Percentiles rank a stretch among this genome's conserved stretches.
These are phyloP conservation scores for Chorisops tibialis DNA, from an alignment of 2,888 invertebrate species.

Conservation along the genomic window DNA sequence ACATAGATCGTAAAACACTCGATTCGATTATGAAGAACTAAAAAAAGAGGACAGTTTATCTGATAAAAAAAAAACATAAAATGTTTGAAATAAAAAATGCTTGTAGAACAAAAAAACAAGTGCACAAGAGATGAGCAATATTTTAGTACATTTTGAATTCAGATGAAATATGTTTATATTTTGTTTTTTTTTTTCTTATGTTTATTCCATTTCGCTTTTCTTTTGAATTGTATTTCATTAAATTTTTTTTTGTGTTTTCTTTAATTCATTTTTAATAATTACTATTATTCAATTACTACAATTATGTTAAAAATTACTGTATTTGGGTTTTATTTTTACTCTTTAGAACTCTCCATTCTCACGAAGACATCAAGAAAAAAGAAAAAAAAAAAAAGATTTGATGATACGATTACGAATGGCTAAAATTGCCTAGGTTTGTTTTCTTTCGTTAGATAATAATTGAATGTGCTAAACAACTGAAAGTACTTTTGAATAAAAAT, in stretches of 20 bases:
- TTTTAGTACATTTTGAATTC: constrained; percentile 15
- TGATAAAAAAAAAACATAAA: too few relatives aligned
- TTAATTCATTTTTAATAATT: too few relatives aligned
- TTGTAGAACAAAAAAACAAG: too few relatives aligned
- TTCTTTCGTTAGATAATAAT: too few relatives aligned
- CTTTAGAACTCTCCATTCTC: neutral
- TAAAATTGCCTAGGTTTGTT: too few relatives aligned
- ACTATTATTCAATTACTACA: constrained; percentile 22
- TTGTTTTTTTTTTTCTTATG: constrained; percentile 9
- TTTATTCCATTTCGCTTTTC: neutral
- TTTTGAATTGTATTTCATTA: neutral
- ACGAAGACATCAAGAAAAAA: neutral
- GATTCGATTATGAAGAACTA: constrained; percentile 19
- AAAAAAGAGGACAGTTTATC: neutral
- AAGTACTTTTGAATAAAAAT: too few relatives aligned
- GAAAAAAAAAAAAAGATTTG: too few relatives aligned
- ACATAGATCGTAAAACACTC: constrained; percentile 39
- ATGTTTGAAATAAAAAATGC: too few relatives aligned
- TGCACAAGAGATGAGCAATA: constrained; percentile 21
- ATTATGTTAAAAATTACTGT: constrained; percentile 24
- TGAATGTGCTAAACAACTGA: too few relatives aligned
- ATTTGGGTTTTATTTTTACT: constrained; percentile 17
- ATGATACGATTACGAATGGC: too few relatives aligned
- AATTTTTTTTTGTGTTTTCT: constrained; percentile 17
- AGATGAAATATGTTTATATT: constrained; percentile 16